Base-by-base conservation (phyloP, 1,140 invertebrate genomes). In the Tribolium castaneum region DNA sequence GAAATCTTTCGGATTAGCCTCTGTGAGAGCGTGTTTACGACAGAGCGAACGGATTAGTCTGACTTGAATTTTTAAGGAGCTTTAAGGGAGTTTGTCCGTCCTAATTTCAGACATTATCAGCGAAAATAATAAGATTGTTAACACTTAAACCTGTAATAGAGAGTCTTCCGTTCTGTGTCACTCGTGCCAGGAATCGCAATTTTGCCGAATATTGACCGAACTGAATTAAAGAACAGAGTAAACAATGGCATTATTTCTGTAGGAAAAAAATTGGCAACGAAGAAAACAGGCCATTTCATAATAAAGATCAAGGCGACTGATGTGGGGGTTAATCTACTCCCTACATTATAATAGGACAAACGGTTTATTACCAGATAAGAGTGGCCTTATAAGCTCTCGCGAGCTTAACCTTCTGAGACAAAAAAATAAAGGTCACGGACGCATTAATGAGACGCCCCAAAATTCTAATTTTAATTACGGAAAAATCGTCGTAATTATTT, bases 121-220 rank as follows among this genome's bases (percentile, higher is more conserved):
- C 70, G 45, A 73, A 73, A 73, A 73, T 73, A 52, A 73, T 73
- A 73, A 52, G 52, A 73, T 72, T 66, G 59, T 66, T 66, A 35
- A 35, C 59, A 66, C 30, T 66, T 45, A 72, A 72, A 72, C 52
- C 6, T 35, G 51, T 52, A 73, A 54, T 6, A 54, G n/a, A 10
- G 52, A 73, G 22, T 52, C 16, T 51, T 25, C 49, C 70, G 19
- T 72, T 62, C 30, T 25, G 56, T 25, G 9, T 13, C 22, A 7
- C 22, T 30, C 25, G 25, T 30, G 25, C 3, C 25, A 30, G 1
- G 25, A 30, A 30, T 30, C 16, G 16, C 2, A 19, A 19, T 30
- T 30, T 30, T 30, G 25, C 5, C 25, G 6, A 30, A 30, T 30
- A 30, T 30, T 30, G 6, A 30, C 25, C 5, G 6, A 30, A 30